Evolutionary conservation across 2,797 vertebrate genomes (phyloP).

Genomic region (Lagodon rhomboides): DNA sequence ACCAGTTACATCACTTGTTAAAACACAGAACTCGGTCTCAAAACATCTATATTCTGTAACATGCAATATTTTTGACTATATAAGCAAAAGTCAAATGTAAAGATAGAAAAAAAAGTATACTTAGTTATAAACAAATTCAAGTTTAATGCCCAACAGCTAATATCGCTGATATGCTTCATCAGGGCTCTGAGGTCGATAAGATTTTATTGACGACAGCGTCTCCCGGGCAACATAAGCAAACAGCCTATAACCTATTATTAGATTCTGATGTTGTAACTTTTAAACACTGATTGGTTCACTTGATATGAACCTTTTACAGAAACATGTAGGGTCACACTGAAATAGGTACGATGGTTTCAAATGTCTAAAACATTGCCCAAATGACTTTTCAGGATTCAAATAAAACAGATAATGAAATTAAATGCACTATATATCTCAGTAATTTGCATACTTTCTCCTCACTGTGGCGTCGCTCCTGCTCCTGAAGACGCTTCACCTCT

Average conservation of each 20-base stretch:
- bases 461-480: conserved; percentile 88
- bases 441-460: conserved; percentile 87
- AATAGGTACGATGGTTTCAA: background rate
- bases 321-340: background rate
- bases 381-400: background rate
- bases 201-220: background rate
- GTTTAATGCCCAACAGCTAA: background rate
- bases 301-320: background rate
- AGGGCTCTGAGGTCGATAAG: background rate
- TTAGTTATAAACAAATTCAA: background rate
- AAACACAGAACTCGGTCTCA: background rate
- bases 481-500: conserved; percentile 92
- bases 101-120: background rate
- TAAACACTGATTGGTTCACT: background rate
- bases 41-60: background rate
- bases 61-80: background rate
- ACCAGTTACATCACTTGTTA: too few species aligned
- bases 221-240: background rate
- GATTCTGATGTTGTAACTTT: background rate
- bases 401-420: background rate
- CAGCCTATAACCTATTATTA: background rate
- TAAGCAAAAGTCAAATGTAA: background rate
- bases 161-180: background rate
- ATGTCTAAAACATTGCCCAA: background rate
- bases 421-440: background rate